Conservation (phyloP, 2,888 invertebrate species). For the Seira ritae region DNA sequence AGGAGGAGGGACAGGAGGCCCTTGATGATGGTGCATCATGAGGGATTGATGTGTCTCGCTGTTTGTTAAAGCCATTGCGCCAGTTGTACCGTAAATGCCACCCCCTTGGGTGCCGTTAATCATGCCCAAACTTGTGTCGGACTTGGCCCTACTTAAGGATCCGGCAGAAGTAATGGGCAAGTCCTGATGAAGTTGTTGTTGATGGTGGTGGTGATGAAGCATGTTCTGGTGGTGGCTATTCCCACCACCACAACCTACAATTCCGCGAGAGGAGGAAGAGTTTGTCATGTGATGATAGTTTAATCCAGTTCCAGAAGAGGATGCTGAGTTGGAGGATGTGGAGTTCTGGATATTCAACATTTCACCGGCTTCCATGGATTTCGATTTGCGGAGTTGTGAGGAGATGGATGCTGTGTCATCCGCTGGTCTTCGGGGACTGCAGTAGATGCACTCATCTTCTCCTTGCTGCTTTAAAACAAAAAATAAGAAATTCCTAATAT, state of each 20-base stretch:
- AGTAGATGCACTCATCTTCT: constrained; percentile 84
- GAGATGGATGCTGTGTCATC: constrained; percentile 88
- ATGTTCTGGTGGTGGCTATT: not conserved
- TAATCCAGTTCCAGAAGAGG: not conserved
- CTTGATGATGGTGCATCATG: constrained; percentile 14
- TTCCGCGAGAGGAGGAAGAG: not conserved
- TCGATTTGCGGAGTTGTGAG: constrained; percentile 89
- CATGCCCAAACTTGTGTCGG: constrained; percentile 86
- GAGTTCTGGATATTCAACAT: constrained; percentile 67
- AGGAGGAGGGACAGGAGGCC: constrained; percentile 26
- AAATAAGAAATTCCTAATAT: constrained; percentile 19
- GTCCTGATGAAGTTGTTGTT: constrained; percentile 55
- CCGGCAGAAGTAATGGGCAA: constrained; percentile 63
- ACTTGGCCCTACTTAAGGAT: constrained; percentile 82
- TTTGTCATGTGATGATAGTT: constrained; percentile 34
- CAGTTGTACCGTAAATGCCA: constrained; percentile 34
- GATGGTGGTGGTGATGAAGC: constrained; percentile 3
- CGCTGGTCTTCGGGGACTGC: constrained; percentile 79
- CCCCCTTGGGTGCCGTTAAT: constrained; percentile 35
- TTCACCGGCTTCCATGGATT: constrained; percentile 89
- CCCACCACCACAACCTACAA: not conserved
- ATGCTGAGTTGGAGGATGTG: constrained; percentile 34
- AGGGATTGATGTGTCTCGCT: constrained; percentile 25
- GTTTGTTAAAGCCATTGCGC: constrained; percentile 20
- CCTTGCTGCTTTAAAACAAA: constrained; percentile 89